Evolutionary conservation across 2,797 vertebrate species (phyloP), one percentile per base, ranked within the genome.

Genomic region (Ctenochaetus hawaiiensis): DNA sequence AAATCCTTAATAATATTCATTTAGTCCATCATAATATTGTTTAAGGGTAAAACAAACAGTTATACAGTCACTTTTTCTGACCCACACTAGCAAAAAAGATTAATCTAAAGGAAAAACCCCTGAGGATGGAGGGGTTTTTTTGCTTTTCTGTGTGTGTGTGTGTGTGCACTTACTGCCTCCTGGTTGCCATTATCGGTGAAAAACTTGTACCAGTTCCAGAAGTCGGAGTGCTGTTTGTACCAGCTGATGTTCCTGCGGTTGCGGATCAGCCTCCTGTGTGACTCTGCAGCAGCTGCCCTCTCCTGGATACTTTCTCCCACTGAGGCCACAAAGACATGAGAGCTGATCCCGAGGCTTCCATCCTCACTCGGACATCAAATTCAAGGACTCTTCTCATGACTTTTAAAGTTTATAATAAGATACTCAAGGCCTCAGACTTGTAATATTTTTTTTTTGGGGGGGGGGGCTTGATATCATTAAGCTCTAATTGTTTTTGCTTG

Each of bases 201-300:
- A 90, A 91, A 96, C 83, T 96, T 96, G 92, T 96, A 96, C 94
- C 95, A 95, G 80, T 62, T 85, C 96, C 95, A 96, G 92, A 96
- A 96, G 88, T 96, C 96, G 0, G 96, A 94, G 88, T 96, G 89
- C 80, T 96, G 93, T 41, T 96, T 94, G 91, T 96, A 95, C 95
- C 95, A 95, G 88, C 95, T 96, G 92, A 96, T 93, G 89, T 96
- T 96, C 83, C 96, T 94, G 76, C 94, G 93, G 86, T 94, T 93
- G 18, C 96, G 94, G 66, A 90, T 86, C 65, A 95, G 87, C 71
- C 72, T 94, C 77, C 91, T 89, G 52, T 92, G 75, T 0, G 37
- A 52, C 14, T 76, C 87, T 7, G 79, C 84, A 5, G 67, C 57
- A 0, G 49, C 49, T 0, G 88, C 75, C 11, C 17, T 88, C 51